phyloP scores from a whole-genome alignment of 1,140 invertebrate genomes.

The Drosophila pseudoobscura region DNA sequence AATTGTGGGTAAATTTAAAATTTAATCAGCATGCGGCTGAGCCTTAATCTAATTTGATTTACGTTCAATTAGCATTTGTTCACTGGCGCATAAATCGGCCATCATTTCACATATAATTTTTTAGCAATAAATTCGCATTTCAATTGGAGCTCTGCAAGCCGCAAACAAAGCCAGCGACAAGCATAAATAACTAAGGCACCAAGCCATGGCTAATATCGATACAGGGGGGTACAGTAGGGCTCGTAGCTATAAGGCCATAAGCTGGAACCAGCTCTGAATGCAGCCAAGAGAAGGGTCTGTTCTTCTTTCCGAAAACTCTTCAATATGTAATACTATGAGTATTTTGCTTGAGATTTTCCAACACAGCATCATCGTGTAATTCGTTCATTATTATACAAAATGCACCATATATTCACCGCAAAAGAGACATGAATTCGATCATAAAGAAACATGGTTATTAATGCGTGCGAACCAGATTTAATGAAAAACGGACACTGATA shows the following conservation, averaged over 20 bases:
- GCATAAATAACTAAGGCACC: slow-evolving; percentile 14
- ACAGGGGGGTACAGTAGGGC: neutral
- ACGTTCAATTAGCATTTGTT: slow-evolving; percentile 32
- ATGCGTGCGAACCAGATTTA: neutral
- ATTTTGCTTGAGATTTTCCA: too few species aligned
- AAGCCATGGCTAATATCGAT: neutral
- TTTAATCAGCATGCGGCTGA: neutral
- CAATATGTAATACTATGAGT: too few species aligned
- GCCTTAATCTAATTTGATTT: slow-evolving; percentile 28
- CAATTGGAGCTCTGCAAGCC: too few species aligned
- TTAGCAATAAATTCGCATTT: slow-evolving; percentile 1
- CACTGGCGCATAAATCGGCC: slow-evolving; percentile 3
- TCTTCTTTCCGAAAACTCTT: too few species aligned
- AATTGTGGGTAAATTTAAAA: neutral
- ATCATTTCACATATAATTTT: slow-evolving; percentile 14
- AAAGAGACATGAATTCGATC: slow-evolving; percentile 1
- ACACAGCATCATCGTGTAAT: too few species aligned
- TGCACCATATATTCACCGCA: too few species aligned
- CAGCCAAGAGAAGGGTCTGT: too few species aligned
- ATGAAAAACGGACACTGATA: slow-evolving; percentile 7
- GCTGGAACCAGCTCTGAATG: too few species aligned
- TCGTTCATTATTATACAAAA: too few species aligned
- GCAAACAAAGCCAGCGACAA: neutral
- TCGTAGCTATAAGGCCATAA: too few species aligned
- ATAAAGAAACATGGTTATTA: slow-evolving; percentile 12